Evolutionary conservation across 2,888 invertebrate genomes (phyloP), one percentile per base, ranked within the genome.

Genomic region (Helleia helle): DNA sequence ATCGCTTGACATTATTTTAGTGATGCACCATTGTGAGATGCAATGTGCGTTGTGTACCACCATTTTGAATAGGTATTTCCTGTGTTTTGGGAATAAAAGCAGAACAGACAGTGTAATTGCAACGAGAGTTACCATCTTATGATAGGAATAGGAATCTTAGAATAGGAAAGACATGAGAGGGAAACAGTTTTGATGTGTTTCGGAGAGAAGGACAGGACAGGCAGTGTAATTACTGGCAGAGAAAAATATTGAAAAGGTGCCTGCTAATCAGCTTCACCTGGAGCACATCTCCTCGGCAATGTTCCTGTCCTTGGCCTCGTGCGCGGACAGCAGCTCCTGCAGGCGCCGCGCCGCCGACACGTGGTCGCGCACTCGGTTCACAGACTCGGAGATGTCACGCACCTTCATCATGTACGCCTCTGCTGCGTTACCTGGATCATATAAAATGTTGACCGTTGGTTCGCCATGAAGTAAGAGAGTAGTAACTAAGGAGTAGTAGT

Each of bases 231-330:
- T n/a, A n/a, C n/a, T n/a, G n/a, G n/a, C n/a, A n/a, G n/a, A n/a
- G n/a, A n/a, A n/a, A n/a, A n/a, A n/a, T n/a, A n/a, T n/a, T n/a
- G n/a, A n/a, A n/a, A n/a, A n/a, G n/a, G n/a, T 18, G 3, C 6
- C 6, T 6, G 18, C 18, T 28, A 9, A n/a, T 3, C 6, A 4
- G 1, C 4, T 50, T 47, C 28, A 71, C 79, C 72, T 65, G 29
- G 58, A 48, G 60, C 89, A 93, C 71, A 93, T 93, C 31, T 90
- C 89, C 63, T 95, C 95, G 1, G 93, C 93, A 1, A 92, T 65
- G 62, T 94, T 93, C 48, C 95, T 86, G 66, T 96, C 96, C 17
- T 94, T 71, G 0, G 94, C 91, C 69, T 96, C 95, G 54, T 75
- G 72, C 0, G 83, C 83, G 0, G 80, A 73, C 17, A 71, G 65